phyloP scores from a whole-genome alignment of 2,888 invertebrate genomes.

The Blomia tropicalis region DNA sequence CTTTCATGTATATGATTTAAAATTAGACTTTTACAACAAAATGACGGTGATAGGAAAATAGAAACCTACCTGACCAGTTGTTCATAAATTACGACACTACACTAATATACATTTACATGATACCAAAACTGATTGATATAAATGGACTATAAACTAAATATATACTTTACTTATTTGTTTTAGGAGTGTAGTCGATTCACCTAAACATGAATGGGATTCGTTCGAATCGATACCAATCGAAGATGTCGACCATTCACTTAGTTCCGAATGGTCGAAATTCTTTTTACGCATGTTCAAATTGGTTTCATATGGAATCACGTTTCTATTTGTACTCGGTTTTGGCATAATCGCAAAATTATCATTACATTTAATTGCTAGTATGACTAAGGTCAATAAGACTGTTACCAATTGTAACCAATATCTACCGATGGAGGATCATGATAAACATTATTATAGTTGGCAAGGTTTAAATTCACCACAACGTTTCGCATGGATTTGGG shows the following conservation, averaged over 20 bases:
- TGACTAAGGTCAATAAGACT: constrained; percentile 52
- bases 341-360: constrained; percentile 27
- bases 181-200: background rate
- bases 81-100: too few relatives aligned
- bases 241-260: constrained; percentile 28
- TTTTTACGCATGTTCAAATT: constrained; percentile 28
- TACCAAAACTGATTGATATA: too few relatives aligned
- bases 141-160: too few relatives aligned
- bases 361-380: constrained; percentile 78
- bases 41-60: too few relatives aligned
- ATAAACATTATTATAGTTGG: background rate
- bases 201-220: constrained; percentile 26
- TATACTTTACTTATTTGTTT: too few relatives aligned
- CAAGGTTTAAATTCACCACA: constrained; percentile 28
- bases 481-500: constrained; percentile 34
- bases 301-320: constrained; percentile 27
- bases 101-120: too few relatives aligned
- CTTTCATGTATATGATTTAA: too few relatives aligned
- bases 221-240: constrained; percentile 26
- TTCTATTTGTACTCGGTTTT: constrained; percentile 25
- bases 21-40: too few relatives aligned
- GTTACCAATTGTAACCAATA: constrained; percentile 25
- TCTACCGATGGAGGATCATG: constrained; percentile 19
- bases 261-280: constrained; percentile 26
- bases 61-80: too few relatives aligned